Evolutionary conservation across 1,140 invertebrate species (phyloP).

Genomic region (Drosophila teissieri): DNA sequence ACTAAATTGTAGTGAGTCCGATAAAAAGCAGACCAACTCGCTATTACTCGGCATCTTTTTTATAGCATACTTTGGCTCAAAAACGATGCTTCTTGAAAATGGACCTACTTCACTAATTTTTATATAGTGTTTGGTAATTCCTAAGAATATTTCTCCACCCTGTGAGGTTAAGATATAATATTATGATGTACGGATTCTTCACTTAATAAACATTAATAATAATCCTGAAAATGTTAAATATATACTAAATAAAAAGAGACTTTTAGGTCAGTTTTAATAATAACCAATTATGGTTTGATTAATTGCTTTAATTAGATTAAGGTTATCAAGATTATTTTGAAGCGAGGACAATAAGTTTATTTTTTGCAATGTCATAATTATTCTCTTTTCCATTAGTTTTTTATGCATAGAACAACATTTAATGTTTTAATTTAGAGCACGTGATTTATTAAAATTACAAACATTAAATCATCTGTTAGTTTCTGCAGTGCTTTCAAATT

Average conservation of each 20-base stretch:
- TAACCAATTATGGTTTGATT: background rate
- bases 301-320: background rate
- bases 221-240: background rate
- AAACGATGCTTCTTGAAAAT: background rate
- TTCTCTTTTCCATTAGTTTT: background rate
- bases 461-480: background rate
- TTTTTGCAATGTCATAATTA: background rate
- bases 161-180: too few species aligned
- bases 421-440: too few species aligned
- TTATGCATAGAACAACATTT: background rate
- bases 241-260: too few species aligned
- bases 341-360: background rate
- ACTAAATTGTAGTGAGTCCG: slow-evolving; percentile 29
- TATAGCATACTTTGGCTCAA: slow-evolving; percentile 20
- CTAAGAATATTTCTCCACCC: too few species aligned
- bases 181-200: too few species aligned
- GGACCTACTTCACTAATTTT: too few species aligned
- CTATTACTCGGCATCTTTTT: slow-evolving; percentile 23
- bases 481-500: too few species aligned
- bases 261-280: too few species aligned
- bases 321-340: background rate
- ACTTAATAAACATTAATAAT: too few species aligned
- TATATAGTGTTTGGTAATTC: too few species aligned
- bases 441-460: background rate
- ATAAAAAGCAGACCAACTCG: slow-evolving; percentile 26